Conservation (phyloP, 2,113 vertebrate species). For the Ploceus nigricollis region DNA sequence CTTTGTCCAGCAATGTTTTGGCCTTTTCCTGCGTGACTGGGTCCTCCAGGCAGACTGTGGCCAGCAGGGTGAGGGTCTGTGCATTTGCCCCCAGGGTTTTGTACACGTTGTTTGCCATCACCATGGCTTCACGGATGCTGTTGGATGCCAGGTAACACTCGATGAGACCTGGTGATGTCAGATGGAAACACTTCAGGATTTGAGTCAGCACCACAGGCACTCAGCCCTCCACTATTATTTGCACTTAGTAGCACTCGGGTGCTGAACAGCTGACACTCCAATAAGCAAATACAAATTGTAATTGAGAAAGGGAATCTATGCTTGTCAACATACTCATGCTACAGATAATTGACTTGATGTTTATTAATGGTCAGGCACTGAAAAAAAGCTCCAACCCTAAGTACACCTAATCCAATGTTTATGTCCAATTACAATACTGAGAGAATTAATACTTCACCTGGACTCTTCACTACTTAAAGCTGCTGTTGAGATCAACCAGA, state of each 20-base stretch:
- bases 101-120: constrained; percentile 98
- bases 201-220: not conserved
- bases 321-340: not conserved
- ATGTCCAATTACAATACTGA: not conserved
- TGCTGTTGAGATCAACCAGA: not conserved
- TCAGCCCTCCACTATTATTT: not conserved
- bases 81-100: constrained; percentile 96
- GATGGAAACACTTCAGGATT: not conserved
- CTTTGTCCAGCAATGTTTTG: constrained; percentile 93
- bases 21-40: constrained; percentile 96
- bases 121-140: constrained; percentile 95
- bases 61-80: constrained; percentile 93
- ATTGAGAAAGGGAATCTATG: not conserved
- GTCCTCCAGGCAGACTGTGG: constrained; percentile 95
- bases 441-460: not conserved
- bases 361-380: not conserved
- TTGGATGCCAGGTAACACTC: constrained; percentile 96
- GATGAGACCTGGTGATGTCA: constrained; percentile 82
- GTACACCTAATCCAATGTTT: not conserved
- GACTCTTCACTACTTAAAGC: not conserved
- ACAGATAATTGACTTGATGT: not conserved
- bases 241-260: not conserved
- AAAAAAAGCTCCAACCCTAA: not conserved
- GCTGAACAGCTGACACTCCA: not conserved
- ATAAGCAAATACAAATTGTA: not conserved